Evolutionary conservation across 2,888 invertebrate species (phyloP).

Genomic region (Papilio protenor): DNA sequence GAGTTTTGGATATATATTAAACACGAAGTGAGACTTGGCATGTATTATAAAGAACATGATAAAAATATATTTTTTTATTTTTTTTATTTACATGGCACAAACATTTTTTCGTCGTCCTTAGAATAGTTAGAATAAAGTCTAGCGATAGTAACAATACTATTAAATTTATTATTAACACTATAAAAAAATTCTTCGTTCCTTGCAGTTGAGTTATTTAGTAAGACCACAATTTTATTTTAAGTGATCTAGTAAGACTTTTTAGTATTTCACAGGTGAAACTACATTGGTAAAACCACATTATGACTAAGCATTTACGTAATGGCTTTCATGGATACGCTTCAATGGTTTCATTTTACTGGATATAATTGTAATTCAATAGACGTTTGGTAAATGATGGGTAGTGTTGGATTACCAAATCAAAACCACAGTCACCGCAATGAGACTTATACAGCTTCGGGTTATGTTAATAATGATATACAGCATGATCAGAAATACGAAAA

Average conservation of each 20-base stretch:
- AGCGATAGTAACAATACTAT: too few relatives aligned
- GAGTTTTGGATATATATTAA: not conserved
- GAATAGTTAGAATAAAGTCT: too few relatives aligned
- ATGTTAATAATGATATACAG: not conserved
- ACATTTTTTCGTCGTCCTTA: not conserved
- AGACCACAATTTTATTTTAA: too few relatives aligned
- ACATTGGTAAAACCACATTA: not conserved
- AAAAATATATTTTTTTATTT: not conserved
- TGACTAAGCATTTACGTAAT: not conserved
- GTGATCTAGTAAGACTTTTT: not conserved
- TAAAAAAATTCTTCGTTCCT: too few relatives aligned
- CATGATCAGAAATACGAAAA: too few relatives aligned
- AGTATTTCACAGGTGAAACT: not conserved
- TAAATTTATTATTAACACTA: too few relatives aligned
- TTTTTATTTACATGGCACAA: not conserved
- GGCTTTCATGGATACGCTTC: not conserved
- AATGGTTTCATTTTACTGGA: conserved; percentile 7
- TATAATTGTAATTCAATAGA: conserved; percentile 14
- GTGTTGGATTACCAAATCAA: conserved; percentile 7
- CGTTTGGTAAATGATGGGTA: not conserved
- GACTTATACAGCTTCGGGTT: conserved; percentile 11
- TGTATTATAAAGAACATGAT: not conserved
- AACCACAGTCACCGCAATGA: conserved; percentile 11
- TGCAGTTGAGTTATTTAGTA: too few relatives aligned
- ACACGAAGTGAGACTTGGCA: not conserved